These are phyloP conservation scores for Tetragonula clypearis DNA, from an alignment of 1,140 invertebrate genomes.

Conservation along the genomic window DNA sequence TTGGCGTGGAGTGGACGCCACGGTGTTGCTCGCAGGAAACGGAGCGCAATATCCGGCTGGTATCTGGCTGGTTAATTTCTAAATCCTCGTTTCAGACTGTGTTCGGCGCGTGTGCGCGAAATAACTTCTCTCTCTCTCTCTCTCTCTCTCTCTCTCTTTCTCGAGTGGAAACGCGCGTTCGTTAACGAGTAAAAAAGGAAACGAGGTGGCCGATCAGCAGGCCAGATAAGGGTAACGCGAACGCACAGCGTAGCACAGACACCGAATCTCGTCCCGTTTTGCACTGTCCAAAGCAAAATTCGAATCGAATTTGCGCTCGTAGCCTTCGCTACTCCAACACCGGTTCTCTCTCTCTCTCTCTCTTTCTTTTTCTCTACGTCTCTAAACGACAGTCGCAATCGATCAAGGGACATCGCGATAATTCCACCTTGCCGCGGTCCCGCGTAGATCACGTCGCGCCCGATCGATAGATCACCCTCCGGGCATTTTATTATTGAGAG, in stretches of 20 bases:
- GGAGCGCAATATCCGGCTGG: constrained; percentile 51
- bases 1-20: constrained; percentile 27
- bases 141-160: not conserved
- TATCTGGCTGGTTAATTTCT: constrained; percentile 40
- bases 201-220: constrained; percentile 6
- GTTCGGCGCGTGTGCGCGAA: constrained; percentile 17
- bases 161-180: constrained; percentile 41
- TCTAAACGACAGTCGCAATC: constrained; percentile 80
- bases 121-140: constrained; percentile 20
- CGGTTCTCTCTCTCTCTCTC: constrained; percentile 72
- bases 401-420: constrained; percentile 79
- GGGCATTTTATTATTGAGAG: constrained; percentile 69
- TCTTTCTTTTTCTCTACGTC: constrained; percentile 73
- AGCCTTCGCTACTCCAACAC: constrained; percentile 70
- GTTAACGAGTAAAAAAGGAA: constrained; percentile 31
- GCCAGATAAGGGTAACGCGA: constrained; percentile 25
- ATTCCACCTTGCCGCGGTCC: constrained; percentile 70
- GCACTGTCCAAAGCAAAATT: not conserved
- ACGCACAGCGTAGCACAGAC: not conserved
- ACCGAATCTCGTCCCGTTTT: not conserved
- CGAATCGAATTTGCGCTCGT: constrained; percentile 16
- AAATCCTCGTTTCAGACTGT: constrained; percentile 39
- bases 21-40: constrained; percentile 45
- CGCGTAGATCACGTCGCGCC: constrained; percentile 45
- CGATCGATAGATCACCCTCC: constrained; percentile 70